phyloP scores from a whole-genome alignment of 2,797 vertebrate species.

The Delichon dasypus region DNA sequence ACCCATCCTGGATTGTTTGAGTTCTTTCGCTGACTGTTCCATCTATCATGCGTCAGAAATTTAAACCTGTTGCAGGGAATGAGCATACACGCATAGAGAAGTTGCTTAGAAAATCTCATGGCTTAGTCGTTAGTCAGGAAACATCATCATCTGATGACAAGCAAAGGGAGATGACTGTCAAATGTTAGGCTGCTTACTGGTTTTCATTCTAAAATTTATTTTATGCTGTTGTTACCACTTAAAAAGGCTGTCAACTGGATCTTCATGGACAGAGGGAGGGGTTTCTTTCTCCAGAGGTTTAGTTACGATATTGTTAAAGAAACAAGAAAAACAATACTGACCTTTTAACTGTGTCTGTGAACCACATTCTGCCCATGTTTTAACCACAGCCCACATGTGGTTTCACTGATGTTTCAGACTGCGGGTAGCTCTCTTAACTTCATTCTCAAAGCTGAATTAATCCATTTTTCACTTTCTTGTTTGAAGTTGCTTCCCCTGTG shows the following conservation, averaged over 20 bases:
- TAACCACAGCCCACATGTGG: not conserved
- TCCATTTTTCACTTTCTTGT: not conserved
- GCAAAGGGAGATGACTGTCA: not conserved
- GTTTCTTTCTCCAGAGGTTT: not conserved
- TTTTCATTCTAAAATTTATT: not conserved
- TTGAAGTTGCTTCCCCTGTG: not conserved
- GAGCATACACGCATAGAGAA: not conserved
- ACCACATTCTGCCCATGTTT: not conserved
- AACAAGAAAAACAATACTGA: not conserved
- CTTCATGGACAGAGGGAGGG: not conserved
- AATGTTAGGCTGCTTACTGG: not conserved
- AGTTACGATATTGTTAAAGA: not conserved
- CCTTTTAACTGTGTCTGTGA: not conserved
- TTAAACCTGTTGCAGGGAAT: not conserved
- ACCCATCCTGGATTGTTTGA: not conserved
- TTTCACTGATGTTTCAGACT: not conserved
- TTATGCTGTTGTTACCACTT: not conserved
- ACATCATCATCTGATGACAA: not conserved
- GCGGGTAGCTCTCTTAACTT: not conserved
- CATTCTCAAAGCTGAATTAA: not conserved
- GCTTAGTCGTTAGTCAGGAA: not conserved
- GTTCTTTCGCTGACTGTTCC: not conserved
- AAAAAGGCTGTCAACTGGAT: not conserved
- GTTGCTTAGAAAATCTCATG: not conserved
- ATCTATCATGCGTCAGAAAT: not conserved